These are phyloP conservation scores for Vollenhovia emeryi DNA, from an alignment of 1,140 invertebrate species.

Conservation along the genomic window DNA sequence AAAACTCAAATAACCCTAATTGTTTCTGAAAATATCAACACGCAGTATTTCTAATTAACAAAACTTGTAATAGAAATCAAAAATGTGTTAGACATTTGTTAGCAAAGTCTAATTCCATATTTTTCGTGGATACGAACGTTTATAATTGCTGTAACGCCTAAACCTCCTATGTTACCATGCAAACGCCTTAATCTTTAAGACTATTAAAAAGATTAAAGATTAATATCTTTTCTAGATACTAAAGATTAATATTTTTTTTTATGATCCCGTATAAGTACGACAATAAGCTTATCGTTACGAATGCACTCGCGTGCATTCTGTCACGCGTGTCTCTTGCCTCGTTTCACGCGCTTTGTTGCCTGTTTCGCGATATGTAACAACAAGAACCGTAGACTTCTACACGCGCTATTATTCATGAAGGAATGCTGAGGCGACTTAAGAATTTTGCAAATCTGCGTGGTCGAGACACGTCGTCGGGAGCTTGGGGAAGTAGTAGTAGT, in stretches of 20 bases:
- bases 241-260: background rate
- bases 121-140: background rate
- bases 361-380: background rate
- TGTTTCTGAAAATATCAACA: background rate
- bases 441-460: slow-evolving; percentile 60
- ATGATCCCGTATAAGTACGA: background rate
- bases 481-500: slow-evolving; percentile 71
- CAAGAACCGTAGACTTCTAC: background rate
- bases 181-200: background rate
- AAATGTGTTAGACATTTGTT: background rate
- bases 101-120: background rate
- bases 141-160: background rate
- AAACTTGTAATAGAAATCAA: background rate
- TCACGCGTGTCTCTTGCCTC: background rate
- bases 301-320: background rate
- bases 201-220: background rate
- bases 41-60: background rate
- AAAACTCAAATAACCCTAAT: background rate
- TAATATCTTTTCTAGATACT: too few species aligned
- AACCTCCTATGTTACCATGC: background rate
- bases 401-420: slow-evolving; percentile 10
- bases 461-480: slow-evolving; percentile 54
- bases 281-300: background rate
- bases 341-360: background rate
- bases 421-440: slow-evolving; percentile 40